Evolutionary conservation across 2,888 invertebrate genomes (phyloP).

Genomic region (Bimastos eiseni): DNA sequence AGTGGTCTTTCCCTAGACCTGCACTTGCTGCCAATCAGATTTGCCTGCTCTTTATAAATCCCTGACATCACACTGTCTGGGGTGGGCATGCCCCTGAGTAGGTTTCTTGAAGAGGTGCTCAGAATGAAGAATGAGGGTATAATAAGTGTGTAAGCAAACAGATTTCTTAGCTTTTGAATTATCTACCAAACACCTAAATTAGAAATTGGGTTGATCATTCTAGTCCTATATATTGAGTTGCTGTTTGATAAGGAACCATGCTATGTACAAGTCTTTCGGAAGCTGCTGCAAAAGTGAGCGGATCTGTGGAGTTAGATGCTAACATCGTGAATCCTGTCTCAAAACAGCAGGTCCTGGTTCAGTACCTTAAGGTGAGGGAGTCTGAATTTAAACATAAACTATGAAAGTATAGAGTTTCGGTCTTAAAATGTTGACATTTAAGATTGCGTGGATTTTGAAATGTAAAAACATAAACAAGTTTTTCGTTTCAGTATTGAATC

Average conservation of each 20-base stretch:
- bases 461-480: not conserved
- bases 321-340: conserved; percentile 33
- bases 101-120: too few relatives aligned
- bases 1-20: too few relatives aligned
- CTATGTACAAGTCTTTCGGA: not conserved
- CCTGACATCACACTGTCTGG: too few relatives aligned
- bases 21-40: too few relatives aligned
- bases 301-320: not conserved
- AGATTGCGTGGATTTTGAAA: not conserved
- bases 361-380: conserved; percentile 70
- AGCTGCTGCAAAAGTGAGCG: conserved; percentile 7
- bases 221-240: not conserved
- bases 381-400: not conserved
- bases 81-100: too few relatives aligned
- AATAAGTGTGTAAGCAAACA: too few relatives aligned
- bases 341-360: conserved; percentile 66
- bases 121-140: too few relatives aligned
- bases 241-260: not conserved
- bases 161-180: too few relatives aligned
- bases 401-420: not conserved
- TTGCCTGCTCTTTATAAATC: too few relatives aligned
- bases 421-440: not conserved
- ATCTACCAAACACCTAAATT: not conserved
- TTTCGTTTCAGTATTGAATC: not conserved
- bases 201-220: not conserved